phyloP scores from a whole-genome alignment of 2,888 invertebrate genomes.

The Chloroclysta siterata region DNA sequence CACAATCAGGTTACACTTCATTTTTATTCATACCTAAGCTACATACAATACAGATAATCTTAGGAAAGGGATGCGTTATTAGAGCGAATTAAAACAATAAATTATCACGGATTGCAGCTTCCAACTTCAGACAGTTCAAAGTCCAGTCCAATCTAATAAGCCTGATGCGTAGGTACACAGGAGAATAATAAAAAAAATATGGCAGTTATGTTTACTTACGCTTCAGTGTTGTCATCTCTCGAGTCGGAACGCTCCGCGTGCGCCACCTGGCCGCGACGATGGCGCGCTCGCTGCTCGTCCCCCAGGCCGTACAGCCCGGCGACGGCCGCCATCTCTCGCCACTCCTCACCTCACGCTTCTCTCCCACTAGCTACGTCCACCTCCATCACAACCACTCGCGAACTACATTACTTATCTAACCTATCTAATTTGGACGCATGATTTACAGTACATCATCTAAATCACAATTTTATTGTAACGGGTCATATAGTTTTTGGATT shows the following conservation, averaged over 20 bases:
- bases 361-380: constrained; percentile 44
- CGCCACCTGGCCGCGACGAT: constrained; percentile 83
- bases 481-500: constrained; percentile 64
- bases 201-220: constrained; percentile 73
- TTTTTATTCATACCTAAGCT: too few species aligned
- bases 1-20: too few species aligned
- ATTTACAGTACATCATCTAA: constrained; percentile 66
- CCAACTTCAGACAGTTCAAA: too few species aligned
- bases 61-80: too few species aligned
- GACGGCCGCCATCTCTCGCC: constrained; percentile 89
- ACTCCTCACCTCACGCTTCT: constrained; percentile 49
- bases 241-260: constrained; percentile 89
- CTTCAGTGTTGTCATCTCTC: constrained; percentile 84
- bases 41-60: too few species aligned
- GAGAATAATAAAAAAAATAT: too few species aligned
- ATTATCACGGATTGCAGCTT: too few species aligned
- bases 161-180: too few species aligned
- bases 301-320: constrained; percentile 92
- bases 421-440: constrained; percentile 78
- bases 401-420: constrained; percentile 54
- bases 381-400: constrained; percentile 49
- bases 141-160: too few species aligned
- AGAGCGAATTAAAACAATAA: too few species aligned
- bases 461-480: constrained; percentile 82
- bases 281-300: constrained; percentile 87